phyloP scores from a whole-genome alignment of 2,113 vertebrate species.

The Nerophis lumbriciformis region DNA sequence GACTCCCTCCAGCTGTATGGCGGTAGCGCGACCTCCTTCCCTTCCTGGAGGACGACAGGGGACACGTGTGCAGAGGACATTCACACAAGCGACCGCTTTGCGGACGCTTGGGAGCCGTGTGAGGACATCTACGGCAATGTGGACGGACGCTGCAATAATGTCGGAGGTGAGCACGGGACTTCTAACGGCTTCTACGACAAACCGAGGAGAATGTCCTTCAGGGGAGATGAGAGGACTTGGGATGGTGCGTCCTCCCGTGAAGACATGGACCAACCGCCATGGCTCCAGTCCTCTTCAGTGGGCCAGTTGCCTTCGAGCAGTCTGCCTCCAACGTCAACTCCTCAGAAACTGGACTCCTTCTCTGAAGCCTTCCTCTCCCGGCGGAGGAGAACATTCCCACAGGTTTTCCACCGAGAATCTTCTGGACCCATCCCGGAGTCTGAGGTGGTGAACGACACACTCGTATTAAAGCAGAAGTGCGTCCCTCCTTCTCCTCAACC shows the following conservation, averaged over 20 bases:
- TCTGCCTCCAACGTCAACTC: constrained; percentile 6
- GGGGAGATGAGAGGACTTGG: background rate
- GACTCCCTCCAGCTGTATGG: constrained; percentile 34
- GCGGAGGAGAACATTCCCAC: constrained; percentile 33
- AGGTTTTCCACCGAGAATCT: constrained; percentile 12
- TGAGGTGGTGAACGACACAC: constrained; percentile 7
- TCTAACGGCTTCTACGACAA: too few relatives aligned
- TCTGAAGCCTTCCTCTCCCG: constrained; percentile 68
- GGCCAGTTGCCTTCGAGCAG: constrained; percentile 11
- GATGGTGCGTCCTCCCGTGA: constrained; percentile 36
- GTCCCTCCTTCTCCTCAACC: constrained; percentile 27
- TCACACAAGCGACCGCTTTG: constrained; percentile 20
- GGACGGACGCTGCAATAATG: too few relatives aligned
- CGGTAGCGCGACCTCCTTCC: constrained; percentile 10
- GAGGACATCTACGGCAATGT: too few relatives aligned
- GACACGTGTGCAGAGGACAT: constrained; percentile 18
- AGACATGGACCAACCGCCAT: constrained; percentile 35
- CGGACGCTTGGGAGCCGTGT: constrained; percentile 1
- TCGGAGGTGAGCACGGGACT: too few relatives aligned
- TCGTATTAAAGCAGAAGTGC: constrained; percentile 39
- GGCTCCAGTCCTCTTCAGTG: constrained; percentile 29
- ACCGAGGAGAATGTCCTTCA: too few relatives aligned
- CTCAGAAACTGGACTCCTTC: constrained; percentile 76
- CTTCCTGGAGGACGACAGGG: constrained; percentile 1
- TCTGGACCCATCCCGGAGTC: constrained; percentile 32